phyloP scores from a whole-genome alignment of 2,888 invertebrate genomes.

The Salticus scenicus region DNA sequence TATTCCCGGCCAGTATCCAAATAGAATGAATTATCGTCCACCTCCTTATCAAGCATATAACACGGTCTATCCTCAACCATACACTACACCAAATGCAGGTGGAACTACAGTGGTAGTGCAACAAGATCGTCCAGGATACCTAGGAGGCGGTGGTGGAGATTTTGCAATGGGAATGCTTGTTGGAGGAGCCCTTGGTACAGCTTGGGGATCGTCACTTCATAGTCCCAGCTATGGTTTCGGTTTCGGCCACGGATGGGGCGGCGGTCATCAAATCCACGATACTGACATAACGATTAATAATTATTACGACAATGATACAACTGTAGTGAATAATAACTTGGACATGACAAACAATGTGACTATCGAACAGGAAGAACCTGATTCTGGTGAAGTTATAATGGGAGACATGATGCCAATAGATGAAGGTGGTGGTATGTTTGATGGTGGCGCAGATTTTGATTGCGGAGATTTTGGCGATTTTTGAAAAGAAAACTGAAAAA shows the following conservation, averaged over 20 bases:
- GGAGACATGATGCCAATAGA: conserved; percentile 28
- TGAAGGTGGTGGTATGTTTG: conserved; percentile 30
- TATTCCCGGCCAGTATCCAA: conserved; percentile 38
- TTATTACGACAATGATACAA: conserved; percentile 58
- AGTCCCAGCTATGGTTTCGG: conserved; percentile 32
- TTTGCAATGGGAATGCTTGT: conserved; percentile 63
- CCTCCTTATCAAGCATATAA: conserved; percentile 24
- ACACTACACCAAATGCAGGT: not conserved
- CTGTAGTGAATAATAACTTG: conserved; percentile 39
- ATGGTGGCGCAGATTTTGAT: conserved; percentile 18
- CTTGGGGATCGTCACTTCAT: conserved; percentile 23
- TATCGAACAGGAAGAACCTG: conserved; percentile 24
- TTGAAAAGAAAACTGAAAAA: conserved; percentile 2
- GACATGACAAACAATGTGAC: conserved; percentile 45
- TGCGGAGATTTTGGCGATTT: conserved; percentile 47
- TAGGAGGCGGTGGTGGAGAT: conserved; percentile 37
- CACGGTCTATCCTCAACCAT: conserved; percentile 28
- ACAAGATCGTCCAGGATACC: conserved; percentile 33
- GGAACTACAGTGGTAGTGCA: conserved; percentile 40
- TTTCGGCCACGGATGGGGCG: conserved; percentile 23
- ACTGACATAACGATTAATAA: conserved; percentile 63
- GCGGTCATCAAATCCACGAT: conserved; percentile 14
- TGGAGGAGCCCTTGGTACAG: conserved; percentile 56
- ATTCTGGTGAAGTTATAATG: not conserved
- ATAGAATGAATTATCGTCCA: conserved; percentile 22